Percentiles rank a stretch among this genome's conserved stretches.
These are phyloP conservation scores for Scaeva pyrastri DNA, from an alignment of 2,888 invertebrate genomes.

Conservation along the genomic window DNA sequence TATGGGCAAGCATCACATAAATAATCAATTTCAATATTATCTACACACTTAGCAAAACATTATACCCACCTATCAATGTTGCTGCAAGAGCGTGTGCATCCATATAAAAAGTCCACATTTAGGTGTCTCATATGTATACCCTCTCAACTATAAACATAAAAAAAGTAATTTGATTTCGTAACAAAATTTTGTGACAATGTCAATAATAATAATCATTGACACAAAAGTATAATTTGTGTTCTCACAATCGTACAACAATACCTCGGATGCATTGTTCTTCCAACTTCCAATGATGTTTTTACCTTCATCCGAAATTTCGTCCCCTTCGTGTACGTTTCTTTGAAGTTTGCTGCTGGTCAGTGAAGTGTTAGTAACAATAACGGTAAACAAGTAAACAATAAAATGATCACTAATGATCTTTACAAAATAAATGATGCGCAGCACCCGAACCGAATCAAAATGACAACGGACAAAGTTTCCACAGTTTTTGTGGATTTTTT, in stretches of 20 bases:
- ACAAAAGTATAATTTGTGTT: constrained; percentile 57
- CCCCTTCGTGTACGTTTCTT: background rate
- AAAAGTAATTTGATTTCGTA: background rate
- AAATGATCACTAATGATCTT: constrained; percentile 72
- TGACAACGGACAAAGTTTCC: background rate
- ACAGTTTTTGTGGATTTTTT: too few relatives aligned
- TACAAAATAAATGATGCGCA: constrained; percentile 69
- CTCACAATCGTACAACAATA: constrained; percentile 55
- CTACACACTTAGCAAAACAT: too few relatives aligned
- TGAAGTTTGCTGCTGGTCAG: constrained; percentile 63
- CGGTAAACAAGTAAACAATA: constrained; percentile 68
- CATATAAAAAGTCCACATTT: constrained; percentile 31
- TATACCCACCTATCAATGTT: constrained; percentile 16
- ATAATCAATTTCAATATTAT: constrained; percentile 49
- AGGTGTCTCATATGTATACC: constrained; percentile 3
- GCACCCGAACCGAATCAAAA: constrained; percentile 46
- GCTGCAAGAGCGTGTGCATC: background rate
- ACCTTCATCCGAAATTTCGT: constrained; percentile 38
- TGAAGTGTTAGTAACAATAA: constrained; percentile 72
- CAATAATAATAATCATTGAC: too few relatives aligned
- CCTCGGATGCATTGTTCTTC: constrained; percentile 29
- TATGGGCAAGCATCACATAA: constrained; percentile 48
- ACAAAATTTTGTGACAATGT: constrained; percentile 61
- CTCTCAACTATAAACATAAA: background rate
- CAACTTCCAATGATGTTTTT: constrained; percentile 9